Evolutionary conservation across 2,888 invertebrate species (phyloP).

Genomic region (Nasonia oneida): DNA sequence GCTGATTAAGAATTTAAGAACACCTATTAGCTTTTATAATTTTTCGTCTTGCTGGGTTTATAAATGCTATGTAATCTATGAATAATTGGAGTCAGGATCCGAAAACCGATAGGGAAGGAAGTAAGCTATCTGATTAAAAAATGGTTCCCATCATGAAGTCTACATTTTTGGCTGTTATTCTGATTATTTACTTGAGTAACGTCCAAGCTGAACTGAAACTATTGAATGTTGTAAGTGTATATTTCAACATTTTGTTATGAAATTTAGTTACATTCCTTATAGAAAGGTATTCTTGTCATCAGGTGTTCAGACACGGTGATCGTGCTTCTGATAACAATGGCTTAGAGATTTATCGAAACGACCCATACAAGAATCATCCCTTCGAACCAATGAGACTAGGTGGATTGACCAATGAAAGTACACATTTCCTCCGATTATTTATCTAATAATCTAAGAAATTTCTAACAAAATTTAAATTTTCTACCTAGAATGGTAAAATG

Average conservation of each 20-base stretch:
- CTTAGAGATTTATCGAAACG: conserved; percentile 62
- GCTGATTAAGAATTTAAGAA: no score
- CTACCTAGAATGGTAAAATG: conserved; percentile 80
- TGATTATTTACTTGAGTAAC: background rate
- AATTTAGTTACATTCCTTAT: background rate
- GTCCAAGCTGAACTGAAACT: conserved; percentile 3
- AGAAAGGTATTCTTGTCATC: background rate
- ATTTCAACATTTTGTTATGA: background rate
- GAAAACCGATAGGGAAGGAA: no score
- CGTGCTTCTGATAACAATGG: conserved; percentile 59
- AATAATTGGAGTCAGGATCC: no score
- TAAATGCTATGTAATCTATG: no score
- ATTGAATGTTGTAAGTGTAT: background rate
- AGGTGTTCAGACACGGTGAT: conserved; percentile 65
- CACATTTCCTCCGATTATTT: background rate
- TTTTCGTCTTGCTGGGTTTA: no score
- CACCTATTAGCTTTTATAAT: no score
- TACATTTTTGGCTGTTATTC: background rate
- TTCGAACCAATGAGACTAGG: conserved; percentile 64
- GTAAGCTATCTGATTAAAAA: no score
- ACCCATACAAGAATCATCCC: conserved; percentile 57
- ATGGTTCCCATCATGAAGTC: no score
- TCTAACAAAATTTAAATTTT: no score
- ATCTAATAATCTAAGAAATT: no score
- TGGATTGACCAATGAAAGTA: conserved; percentile 63